Conservation (phyloP, 2,113 vertebrate genomes). For the Tinamus guttatus region DNA sequence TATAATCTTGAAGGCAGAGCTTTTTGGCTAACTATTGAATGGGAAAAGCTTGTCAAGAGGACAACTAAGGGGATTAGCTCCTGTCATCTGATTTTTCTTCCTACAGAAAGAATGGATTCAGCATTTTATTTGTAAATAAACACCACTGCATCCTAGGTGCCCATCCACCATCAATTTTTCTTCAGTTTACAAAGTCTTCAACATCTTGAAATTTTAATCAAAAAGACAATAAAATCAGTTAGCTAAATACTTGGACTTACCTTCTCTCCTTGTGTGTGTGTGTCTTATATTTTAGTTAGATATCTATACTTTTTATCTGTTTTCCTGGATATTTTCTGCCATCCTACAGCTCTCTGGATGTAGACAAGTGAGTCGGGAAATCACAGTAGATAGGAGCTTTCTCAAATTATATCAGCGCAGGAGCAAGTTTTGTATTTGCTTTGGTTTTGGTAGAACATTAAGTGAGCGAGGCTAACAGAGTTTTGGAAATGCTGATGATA, state of each 20-base stretch:
- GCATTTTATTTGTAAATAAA: not conserved
- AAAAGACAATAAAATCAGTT: not conserved
- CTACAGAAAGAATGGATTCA: not conserved
- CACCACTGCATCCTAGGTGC: no score
- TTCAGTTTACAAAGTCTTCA: not conserved
- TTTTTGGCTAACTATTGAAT: not conserved
- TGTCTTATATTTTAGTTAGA: no score
- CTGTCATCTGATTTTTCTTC: not conserved
- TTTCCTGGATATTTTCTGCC: not conserved
- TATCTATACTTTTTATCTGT: not conserved
- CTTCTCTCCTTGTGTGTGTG: no score
- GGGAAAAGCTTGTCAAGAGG: not conserved
- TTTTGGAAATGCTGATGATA: not conserved
- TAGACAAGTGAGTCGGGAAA: not conserved
- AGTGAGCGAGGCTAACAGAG: fast-evolving
- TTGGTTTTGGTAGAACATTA: not conserved
- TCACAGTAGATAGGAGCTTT: fast-evolving
- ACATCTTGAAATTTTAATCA: not conserved
- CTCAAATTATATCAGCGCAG: not conserved
- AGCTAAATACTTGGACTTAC: not conserved
- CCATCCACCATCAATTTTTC: not conserved
- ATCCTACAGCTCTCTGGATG: not conserved
- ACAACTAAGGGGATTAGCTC: not conserved
- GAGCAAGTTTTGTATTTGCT: not conserved
- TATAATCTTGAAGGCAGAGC: not conserved